Evolutionary conservation across 2,888 invertebrate species (phyloP).

Genomic region (Amorpha juglandis): DNA sequence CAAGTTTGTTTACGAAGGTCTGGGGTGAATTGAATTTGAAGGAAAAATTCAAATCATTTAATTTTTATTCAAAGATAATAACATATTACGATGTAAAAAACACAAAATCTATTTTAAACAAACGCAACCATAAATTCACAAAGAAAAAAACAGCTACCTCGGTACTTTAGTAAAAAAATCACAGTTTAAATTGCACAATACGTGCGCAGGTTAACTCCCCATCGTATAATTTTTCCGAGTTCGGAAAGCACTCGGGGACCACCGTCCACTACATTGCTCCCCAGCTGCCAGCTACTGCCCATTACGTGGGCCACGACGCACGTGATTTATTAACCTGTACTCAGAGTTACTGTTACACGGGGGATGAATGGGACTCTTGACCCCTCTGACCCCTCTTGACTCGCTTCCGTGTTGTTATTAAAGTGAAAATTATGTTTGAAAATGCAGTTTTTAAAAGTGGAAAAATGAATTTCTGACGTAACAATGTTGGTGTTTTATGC

Average conservation of each 20-base stretch:
- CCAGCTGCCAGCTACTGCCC: slow-evolving; percentile 40
- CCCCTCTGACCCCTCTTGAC: not conserved
- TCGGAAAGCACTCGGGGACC: slow-evolving; percentile 37
- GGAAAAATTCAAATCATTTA: too few species aligned
- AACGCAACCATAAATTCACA: not conserved
- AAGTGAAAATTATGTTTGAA: not conserved
- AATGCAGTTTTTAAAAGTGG: too few species aligned
- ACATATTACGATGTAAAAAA: not conserved
- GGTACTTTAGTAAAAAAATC: not conserved
- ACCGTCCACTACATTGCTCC: slow-evolving; percentile 45
- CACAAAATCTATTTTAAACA: not conserved
- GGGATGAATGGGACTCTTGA: not conserved
- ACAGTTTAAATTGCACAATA: slow-evolving; percentile 15
- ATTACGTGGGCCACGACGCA: slow-evolving; percentile 44
- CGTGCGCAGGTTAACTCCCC: slow-evolving; percentile 36
- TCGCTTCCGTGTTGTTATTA: not conserved
- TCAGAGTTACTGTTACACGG: not conserved
- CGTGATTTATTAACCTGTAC: slow-evolving; percentile 49
- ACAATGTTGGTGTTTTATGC: too few species aligned
- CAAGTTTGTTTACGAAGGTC: too few species aligned
- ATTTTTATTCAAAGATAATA: too few species aligned
- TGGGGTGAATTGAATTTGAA: too few species aligned
- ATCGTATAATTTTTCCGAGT: slow-evolving; percentile 44
- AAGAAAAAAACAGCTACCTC: too few species aligned
- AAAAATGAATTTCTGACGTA: too few species aligned